Evolutionary conservation across 2,888 invertebrate species (phyloP), one percentile per base, ranked within the genome.

Genomic region (Watsonalla binaria): DNA sequence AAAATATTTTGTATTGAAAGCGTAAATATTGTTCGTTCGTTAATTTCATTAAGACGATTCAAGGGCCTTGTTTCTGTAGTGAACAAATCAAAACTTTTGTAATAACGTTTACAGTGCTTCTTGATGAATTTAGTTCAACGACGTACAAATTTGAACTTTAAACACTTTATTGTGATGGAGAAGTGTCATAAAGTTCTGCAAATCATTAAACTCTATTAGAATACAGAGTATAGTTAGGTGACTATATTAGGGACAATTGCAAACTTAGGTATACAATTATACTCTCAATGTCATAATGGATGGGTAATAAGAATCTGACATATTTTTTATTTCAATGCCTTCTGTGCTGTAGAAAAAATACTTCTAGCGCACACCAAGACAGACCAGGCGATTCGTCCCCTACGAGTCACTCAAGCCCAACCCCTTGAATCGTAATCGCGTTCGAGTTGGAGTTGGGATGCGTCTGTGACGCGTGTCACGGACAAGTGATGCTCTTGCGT

Each of bases 11-110:
- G 52, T 54, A 51, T 54, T 47, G 47, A 51, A 54, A 54, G 33
- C 49, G 60, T 70, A 65, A 70, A 68, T 63, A 67, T 64, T 66
- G 60, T 64, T 66, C 59, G 56, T 62, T 61, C 54, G 60, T 2
- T 67, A 61, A 72, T 64, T 72, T 65, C 58, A 67, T 70, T 61
- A 68, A 57, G 51, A 62, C 57, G 52, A 56, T 61, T 58, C 60
- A 57, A 59, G 62, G 63, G 66, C 58, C 61, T 58, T 66, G 37
- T 66, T 64, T 65, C 56, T 61, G 62, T 61, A 56, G 59, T 57
- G 61, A 58, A 61, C 58, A 56, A 54, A 62, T 63, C 54, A 54
- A 54, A 66, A 67, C 58, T 68, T 67, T 62, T 52, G 49, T 58
- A 62, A 63, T 60, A 61, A 55, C 59, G 51, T 51, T 54, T 46